These are phyloP conservation scores for Corythornis cristatus DNA, from an alignment of 2,113 vertebrate genomes.

Conservation along the genomic window DNA sequence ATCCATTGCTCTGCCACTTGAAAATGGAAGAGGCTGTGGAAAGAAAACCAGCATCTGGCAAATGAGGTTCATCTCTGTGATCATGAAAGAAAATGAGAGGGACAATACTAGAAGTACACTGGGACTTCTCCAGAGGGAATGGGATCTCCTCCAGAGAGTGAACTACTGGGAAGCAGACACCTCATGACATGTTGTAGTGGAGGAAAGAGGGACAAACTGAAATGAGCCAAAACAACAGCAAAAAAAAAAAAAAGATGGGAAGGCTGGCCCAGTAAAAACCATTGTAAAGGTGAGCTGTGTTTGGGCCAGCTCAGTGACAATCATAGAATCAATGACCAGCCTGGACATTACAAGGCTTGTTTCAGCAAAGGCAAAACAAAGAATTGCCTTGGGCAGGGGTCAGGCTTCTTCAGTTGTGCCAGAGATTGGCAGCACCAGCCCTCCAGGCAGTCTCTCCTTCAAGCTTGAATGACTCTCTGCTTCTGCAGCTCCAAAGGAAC, in stretches of 20 bases:
- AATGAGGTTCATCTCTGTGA: neutral
- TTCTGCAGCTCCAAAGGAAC: neutral
- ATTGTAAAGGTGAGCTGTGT: neutral
- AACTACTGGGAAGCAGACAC: neutral
- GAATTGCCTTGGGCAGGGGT: neutral
- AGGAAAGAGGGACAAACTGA: neutral
- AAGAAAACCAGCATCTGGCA: neutral
- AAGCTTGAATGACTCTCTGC: neutral
- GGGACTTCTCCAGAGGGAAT: neutral
- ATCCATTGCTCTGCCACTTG: neutral
- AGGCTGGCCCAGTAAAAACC: neutral
- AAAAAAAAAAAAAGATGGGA: neutral
- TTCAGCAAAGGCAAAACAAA: neutral
- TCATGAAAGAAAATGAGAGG: neutral
- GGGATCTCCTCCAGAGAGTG: neutral
- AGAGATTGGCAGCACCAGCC: neutral
- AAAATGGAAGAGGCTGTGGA: neutral
- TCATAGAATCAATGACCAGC: neutral
- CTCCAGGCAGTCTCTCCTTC: neutral
- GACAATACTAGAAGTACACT: neutral
- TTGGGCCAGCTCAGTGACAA: neutral
- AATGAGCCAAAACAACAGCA: neutral
- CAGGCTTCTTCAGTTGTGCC: neutral
- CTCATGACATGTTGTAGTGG: fast-evolving
- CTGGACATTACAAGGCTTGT: neutral